These are phyloP conservation scores for Drosophila malerkotliana DNA, from an alignment of 1,140 invertebrate genomes.

Conservation along the genomic window DNA sequence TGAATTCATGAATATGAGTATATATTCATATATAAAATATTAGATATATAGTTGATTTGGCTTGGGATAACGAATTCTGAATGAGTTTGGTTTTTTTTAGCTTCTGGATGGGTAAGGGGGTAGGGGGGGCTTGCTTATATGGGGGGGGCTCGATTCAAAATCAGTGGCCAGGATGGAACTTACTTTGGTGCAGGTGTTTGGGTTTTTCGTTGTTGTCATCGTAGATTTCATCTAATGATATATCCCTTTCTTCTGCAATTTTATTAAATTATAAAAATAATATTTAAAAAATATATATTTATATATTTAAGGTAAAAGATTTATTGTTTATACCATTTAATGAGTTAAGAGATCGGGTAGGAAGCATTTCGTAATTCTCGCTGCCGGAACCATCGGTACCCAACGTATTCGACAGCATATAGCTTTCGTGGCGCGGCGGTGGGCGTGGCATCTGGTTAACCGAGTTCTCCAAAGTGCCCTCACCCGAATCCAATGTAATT, in stretches of 20 bases:
- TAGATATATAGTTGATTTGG: slow-evolving; percentile 22
- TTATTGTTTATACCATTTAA: slow-evolving; percentile 81
- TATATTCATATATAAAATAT: slow-evolving; percentile 24
- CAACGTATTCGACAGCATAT: slow-evolving; percentile 84
- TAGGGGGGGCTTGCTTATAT: neutral
- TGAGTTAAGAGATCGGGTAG: slow-evolving; percentile 84
- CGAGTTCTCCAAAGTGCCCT: slow-evolving; percentile 89
- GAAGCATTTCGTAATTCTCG: slow-evolving; percentile 93
- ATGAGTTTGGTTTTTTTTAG: slow-evolving; percentile 34
- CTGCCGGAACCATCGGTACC: slow-evolving; percentile 86
- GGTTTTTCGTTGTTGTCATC: slow-evolving; percentile 85
- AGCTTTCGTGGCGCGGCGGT: slow-evolving; percentile 89
- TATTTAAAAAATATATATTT: neutral
- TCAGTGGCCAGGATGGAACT: slow-evolving; percentile 47
- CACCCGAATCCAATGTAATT: slow-evolving; percentile 87
- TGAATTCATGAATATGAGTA: slow-evolving; percentile 13
- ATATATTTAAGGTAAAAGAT: neutral
- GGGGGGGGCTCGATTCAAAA: neutral
- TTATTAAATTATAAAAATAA: neutral
- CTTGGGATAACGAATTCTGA: slow-evolving; percentile 41
- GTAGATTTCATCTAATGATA: slow-evolving; percentile 87
- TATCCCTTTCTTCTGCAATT: slow-evolving; percentile 83
- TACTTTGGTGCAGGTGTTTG: slow-evolving; percentile 83
- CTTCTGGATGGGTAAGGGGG: neutral
- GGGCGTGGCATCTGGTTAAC: slow-evolving; percentile 88